Evolutionary conservation across 2,888 invertebrate genomes (phyloP).

Genomic region (Ptychoptera albimana): DNA sequence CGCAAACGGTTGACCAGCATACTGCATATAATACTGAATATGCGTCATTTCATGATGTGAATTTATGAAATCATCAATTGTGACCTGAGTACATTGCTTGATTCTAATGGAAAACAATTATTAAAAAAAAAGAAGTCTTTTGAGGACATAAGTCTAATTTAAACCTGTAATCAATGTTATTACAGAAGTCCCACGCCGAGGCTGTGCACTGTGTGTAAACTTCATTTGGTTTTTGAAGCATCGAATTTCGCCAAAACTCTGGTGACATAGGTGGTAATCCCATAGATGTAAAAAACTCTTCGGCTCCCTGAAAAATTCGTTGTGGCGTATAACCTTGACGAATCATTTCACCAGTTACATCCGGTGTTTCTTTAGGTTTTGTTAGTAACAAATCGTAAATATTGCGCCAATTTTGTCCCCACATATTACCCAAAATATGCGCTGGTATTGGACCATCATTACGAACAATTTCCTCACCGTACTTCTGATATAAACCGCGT

Average conservation of each 20-base stretch:
- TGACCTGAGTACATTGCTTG: slow-evolving; percentile 67
- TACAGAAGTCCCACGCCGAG: slow-evolving; percentile 78
- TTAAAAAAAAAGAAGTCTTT: neutral
- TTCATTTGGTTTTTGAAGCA: slow-evolving; percentile 58
- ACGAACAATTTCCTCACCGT: slow-evolving; percentile 41
- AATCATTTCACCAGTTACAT: slow-evolving; percentile 64
- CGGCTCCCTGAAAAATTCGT: slow-evolving; percentile 66
- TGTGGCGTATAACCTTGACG: slow-evolving; percentile 56
- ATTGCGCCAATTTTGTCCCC: slow-evolving; percentile 70
- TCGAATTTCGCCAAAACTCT: slow-evolving; percentile 71
- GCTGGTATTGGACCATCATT: slow-evolving; percentile 68
- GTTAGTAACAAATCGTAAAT: slow-evolving; percentile 60
- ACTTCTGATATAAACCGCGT: slow-evolving; percentile 43
- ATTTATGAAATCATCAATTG: slow-evolving; percentile 58
- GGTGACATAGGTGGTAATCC: slow-evolving; percentile 66
- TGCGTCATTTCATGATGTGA: slow-evolving; percentile 76
- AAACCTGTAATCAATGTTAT: slow-evolving; percentile 66
- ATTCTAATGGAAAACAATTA: slow-evolving; percentile 36
- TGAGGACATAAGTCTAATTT: slow-evolving; percentile 2
- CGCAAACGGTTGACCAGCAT: slow-evolving; percentile 54
- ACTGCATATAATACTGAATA: slow-evolving; percentile 65
- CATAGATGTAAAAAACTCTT: slow-evolving; percentile 68
- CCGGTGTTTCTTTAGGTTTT: slow-evolving; percentile 48
- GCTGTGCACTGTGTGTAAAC: slow-evolving; percentile 52
- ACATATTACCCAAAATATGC: slow-evolving; percentile 71